A percentile compares a stretch with the other conserved stretches of the same genome.
These are phyloP conservation scores for Arbacia lixula DNA, from an alignment of 53 echinoderm and acorn worm species.

Conservation along the genomic window DNA sequence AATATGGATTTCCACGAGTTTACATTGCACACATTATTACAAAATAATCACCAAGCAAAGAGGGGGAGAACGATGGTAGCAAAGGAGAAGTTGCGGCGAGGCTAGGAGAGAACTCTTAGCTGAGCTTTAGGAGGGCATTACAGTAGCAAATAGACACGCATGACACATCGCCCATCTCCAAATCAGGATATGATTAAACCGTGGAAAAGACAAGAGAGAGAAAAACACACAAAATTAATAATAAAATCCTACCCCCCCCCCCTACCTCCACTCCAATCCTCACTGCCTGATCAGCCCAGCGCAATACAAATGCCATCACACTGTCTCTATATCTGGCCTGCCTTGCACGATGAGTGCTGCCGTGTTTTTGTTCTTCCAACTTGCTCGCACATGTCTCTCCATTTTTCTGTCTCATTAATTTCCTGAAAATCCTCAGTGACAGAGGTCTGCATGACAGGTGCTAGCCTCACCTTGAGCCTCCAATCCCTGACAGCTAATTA, in stretches of 20 bases:
- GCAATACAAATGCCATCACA: background rate
- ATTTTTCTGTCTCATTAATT: conserved; percentile 49
- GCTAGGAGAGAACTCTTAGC: background rate
- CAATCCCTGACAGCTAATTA: conserved; percentile 26
- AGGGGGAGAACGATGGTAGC: background rate
- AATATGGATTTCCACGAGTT: conserved; percentile 1
- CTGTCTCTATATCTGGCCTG: background rate
- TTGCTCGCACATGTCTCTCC: conserved; percentile 23
- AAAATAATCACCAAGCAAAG: background rate
- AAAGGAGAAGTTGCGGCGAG: background rate
- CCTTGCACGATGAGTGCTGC: background rate
- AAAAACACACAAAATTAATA: conserved; percentile 2
- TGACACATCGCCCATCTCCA: conserved; percentile 16
- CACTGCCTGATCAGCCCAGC: background rate
- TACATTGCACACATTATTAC: too few relatives aligned
- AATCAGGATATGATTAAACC: conserved; percentile 37
- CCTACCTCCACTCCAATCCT: too few relatives aligned
- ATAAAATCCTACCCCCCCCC: background rate
- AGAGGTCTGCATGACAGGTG: conserved; percentile 22
- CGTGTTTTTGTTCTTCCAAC: conserved; percentile 33
- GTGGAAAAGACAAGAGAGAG: conserved; percentile 10
- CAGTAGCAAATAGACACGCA: background rate
- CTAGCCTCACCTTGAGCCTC: conserved; percentile 30
- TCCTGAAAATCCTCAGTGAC: conserved; percentile 27
- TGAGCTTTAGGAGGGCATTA: background rate